Evolutionary conservation across 2,888 invertebrate genomes (phyloP).

Genomic region (Mythimna vitellina): DNA sequence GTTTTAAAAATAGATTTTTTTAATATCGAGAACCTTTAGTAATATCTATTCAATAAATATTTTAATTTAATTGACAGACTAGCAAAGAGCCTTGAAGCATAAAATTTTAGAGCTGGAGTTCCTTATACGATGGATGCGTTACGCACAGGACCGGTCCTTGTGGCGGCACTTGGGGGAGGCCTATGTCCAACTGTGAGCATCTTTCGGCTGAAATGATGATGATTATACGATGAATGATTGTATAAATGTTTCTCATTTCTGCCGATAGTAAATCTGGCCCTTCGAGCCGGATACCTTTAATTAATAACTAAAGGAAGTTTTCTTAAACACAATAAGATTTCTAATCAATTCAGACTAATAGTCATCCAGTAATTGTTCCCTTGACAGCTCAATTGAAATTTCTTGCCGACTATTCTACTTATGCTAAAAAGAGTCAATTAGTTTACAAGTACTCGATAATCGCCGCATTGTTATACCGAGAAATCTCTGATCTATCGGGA

Average conservation of each 20-base stretch:
- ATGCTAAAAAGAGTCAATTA: conserved; percentile 64
- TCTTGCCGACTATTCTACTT: conserved; percentile 57
- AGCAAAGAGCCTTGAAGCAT: background rate
- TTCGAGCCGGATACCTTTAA: background rate
- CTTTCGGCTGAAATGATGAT: too few species aligned
- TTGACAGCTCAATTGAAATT: conserved; percentile 57
- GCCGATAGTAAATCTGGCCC: background rate
- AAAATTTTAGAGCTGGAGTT: too few species aligned
- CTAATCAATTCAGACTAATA: conserved; percentile 44
- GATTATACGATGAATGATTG: background rate
- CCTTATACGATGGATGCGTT: too few species aligned
- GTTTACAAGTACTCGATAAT: conserved; percentile 58
- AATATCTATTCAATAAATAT: too few species aligned
- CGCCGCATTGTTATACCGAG: conserved; percentile 58
- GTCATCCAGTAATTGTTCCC: conserved; percentile 32
- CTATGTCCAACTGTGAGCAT: too few species aligned
- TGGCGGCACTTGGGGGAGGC: too few species aligned
- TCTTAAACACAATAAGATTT: conserved; percentile 43
- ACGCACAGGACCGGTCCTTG: too few species aligned
- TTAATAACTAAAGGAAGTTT: conserved; percentile 4
- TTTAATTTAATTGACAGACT: background rate
- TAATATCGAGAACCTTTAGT: too few species aligned
- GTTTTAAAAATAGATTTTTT: background rate
- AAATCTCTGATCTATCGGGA: conserved; percentile 40
- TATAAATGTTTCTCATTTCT: background rate